Percentiles rank a stretch among this genome's conserved stretches.
Conservation (phyloP, 2,113 vertebrate genomes). For the Silurus meridionalis region DNA sequence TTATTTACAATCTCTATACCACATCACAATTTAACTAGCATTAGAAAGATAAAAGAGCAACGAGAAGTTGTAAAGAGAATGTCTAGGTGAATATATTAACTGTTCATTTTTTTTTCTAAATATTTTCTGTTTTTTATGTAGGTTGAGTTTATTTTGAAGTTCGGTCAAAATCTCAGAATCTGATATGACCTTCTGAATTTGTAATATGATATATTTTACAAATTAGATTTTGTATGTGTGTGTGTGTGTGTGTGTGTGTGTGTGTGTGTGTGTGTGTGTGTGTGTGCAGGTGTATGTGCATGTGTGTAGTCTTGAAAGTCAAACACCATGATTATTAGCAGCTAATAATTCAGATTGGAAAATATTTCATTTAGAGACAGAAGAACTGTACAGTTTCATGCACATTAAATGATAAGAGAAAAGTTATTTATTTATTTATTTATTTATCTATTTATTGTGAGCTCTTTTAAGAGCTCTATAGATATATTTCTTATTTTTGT, state of each 20-base stretch:
- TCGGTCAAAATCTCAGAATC: neutral
- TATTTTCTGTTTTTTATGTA: neutral
- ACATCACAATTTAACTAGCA: neutral
- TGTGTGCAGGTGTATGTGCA: neutral
- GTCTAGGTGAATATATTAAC: neutral
- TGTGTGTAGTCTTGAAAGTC: neutral
- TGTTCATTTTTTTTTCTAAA: neutral
- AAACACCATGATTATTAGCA: neutral
- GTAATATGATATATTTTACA: neutral
- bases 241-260: neutral
- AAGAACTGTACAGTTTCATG: no score
- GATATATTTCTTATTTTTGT: no score
- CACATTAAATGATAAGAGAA: no score
- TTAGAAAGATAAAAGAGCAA: neutral
- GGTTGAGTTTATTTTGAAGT: neutral
- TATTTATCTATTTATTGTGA: no score
- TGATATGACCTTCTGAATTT: neutral
- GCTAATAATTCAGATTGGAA: neutral
- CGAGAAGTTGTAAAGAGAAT: neutral
- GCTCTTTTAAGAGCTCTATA: no score
- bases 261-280: neutral
- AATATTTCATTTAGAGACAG: no score
- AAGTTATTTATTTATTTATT: no score
- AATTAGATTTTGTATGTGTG: neutral
- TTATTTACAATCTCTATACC: neutral